Conservation (phyloP, 2,888 invertebrate species). For the Watsonalla binaria region DNA sequence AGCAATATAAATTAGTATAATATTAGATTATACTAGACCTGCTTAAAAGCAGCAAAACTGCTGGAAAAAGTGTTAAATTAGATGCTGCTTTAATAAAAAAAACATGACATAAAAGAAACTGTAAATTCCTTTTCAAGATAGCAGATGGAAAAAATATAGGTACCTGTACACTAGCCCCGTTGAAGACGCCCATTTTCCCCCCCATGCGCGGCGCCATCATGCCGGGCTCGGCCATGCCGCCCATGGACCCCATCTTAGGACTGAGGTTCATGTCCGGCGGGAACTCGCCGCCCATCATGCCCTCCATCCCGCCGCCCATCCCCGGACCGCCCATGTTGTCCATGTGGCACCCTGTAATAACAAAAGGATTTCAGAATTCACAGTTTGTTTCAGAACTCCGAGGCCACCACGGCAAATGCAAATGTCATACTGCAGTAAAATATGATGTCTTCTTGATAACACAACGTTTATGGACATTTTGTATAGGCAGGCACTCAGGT, state of each 20-base stretch:
- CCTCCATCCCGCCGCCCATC: slow-evolving; percentile 75
- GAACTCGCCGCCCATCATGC: slow-evolving; percentile 76
- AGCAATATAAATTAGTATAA: no score
- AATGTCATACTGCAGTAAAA: background rate
- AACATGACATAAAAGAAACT: no score
- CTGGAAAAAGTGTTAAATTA: no score
- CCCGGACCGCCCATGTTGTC: slow-evolving; percentile 72
- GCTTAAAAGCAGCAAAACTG: no score
- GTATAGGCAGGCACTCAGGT: no score
- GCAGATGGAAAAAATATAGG: no score
- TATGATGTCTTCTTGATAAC: no score
- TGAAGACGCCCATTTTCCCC: slow-evolving; percentile 78
- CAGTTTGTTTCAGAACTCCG: background rate
- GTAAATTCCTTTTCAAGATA: no score
- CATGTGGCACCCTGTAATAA: slow-evolving; percentile 68
- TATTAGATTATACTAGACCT: no score
- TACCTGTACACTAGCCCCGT: slow-evolving; percentile 85
- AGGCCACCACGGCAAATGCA: no score
- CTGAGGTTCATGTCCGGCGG: slow-evolving; percentile 79
- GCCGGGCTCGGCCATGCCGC: slow-evolving; percentile 76
- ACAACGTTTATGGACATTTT: no score
- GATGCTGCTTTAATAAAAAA: no score
- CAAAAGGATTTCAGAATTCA: background rate
- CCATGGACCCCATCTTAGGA: slow-evolving; percentile 81
- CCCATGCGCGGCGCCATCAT: slow-evolving; percentile 84